Evolutionary conservation across 2,888 invertebrate species (phyloP), one percentile per base, ranked within the genome.

Genomic region (Gryllus longicercus): DNA sequence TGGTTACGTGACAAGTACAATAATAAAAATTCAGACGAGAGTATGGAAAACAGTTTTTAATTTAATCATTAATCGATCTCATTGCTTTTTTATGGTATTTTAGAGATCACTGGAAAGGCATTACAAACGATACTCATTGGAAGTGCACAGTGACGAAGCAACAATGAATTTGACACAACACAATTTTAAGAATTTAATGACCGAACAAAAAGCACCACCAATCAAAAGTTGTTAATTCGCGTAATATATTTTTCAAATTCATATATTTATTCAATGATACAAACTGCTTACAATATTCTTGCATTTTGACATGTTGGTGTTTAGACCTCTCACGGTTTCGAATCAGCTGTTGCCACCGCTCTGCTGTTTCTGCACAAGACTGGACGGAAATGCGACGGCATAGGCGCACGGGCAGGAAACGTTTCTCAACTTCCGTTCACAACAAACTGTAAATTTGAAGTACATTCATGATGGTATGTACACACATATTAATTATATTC

Each of bases 301-400:
- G 82, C 85, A 85, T 85, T 86, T 87, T 87, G 87, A 87, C 87
- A 87, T 87, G 86, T 87, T 86, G 86, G 86, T 86, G 86, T 85
- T 25, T 51, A 75, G 76, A 49, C 86, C 84, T 84, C 83, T 83
- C 23, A 81, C 84, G 84, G 85, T 87, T 86, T 87, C 83, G 81
- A 80, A 82, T 82, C 82, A 81, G 81, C 82, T 83, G 82, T 81
- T 82, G 63, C 80, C 79, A 80, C 51, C 77, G 76, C 79, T 75
- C 51, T 76, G 12, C 75, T 79, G 79, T 74, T 79, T 79, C 74
- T 77, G 76, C 79, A 76, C 77, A 76, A 76, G 76, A 79, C 21
- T 50, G 77, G 63, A 74, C 79, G 79, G 77, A 79, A 79, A 77
- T 79, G 63, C 79, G 79, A 79, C 77, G 63, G 21, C 16, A n/a